These are phyloP conservation scores for Gyrodactylus salaris DNA, from an alignment of 1,140 invertebrate species.

Conservation along the genomic window DNA sequence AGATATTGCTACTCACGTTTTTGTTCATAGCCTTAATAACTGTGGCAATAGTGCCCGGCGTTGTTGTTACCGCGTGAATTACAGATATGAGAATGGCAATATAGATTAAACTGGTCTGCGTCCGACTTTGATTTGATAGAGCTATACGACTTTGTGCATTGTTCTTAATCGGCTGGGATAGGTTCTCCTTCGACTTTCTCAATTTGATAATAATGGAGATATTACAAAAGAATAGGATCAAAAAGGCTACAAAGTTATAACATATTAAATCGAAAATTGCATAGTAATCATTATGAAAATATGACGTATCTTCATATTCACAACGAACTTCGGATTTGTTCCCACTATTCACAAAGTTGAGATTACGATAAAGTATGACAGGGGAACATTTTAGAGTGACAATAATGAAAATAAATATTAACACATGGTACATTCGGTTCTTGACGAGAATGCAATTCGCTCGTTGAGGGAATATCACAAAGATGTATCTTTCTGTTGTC, in stretches of 20 bases:
- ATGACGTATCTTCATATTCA: not conserved
- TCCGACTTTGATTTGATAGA: not conserved
- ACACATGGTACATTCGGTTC: not conserved
- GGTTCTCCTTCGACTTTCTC: not conserved
- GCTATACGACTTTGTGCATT: not conserved
- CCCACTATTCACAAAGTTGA: not conserved
- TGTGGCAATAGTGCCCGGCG: not conserved
- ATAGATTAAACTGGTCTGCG: not conserved
- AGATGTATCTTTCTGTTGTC: not conserved
- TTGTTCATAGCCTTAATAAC: not conserved
- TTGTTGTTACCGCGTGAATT: not conserved
- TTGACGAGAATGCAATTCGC: not conserved
- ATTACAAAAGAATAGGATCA: conserved; percentile 2
- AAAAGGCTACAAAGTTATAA: not conserved
- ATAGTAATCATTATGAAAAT: not conserved
- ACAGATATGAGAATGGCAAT: not conserved
- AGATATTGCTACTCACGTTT: not conserved
- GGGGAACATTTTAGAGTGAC: not conserved
- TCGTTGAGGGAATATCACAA: not conserved
- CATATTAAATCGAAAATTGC: not conserved
- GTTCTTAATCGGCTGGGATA: not conserved
- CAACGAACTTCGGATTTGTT: not conserved
- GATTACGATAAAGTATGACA: not conserved
- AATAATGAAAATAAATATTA: not conserved
- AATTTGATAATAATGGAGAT: conserved; percentile 1